Conservation (phyloP, 2,888 invertebrate species). For the Tetramorium bicarinatum region DNA sequence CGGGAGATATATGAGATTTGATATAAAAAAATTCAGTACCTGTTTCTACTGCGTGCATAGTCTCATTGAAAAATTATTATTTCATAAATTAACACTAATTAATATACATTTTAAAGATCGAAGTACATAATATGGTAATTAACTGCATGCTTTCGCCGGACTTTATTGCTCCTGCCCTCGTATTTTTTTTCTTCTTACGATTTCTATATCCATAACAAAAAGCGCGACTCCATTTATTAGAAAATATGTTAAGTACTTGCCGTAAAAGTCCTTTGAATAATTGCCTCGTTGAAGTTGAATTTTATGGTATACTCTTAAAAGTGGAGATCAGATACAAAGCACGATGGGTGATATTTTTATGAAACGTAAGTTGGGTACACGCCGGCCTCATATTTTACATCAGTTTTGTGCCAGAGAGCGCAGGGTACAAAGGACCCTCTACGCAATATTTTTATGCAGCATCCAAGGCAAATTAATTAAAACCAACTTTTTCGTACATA, state of each 20-base stretch:
- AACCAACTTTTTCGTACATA: constrained; percentile 49
- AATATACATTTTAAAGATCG: neutral
- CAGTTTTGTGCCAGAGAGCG: constrained; percentile 34
- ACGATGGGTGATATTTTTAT: constrained; percentile 51
- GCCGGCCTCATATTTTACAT: constrained; percentile 46
- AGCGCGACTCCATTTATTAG: constrained; percentile 24
- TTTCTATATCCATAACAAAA: constrained; percentile 23
- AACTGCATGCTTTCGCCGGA: neutral
- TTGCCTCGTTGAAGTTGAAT: constrained; percentile 37
- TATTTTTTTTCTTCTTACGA: neutral
- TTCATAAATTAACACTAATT: neutral
- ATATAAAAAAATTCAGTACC: neutral
- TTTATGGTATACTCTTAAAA: constrained; percentile 49
- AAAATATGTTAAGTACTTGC: constrained; percentile 30
- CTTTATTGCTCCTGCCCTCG: neutral
- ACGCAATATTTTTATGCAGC: constrained; percentile 52
- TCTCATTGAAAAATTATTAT: neutral
- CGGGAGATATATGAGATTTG: neutral
- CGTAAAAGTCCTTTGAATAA: constrained; percentile 45
- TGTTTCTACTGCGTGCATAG: neutral
- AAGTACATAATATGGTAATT: neutral
- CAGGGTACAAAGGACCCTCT: constrained; percentile 25
- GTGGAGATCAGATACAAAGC: constrained; percentile 52
- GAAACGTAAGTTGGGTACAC: constrained; percentile 47
- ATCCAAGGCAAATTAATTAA: constrained; percentile 53